phyloP scores from a whole-genome alignment of 2,113 vertebrate species.

The Entosphenus tridentatus region DNA sequence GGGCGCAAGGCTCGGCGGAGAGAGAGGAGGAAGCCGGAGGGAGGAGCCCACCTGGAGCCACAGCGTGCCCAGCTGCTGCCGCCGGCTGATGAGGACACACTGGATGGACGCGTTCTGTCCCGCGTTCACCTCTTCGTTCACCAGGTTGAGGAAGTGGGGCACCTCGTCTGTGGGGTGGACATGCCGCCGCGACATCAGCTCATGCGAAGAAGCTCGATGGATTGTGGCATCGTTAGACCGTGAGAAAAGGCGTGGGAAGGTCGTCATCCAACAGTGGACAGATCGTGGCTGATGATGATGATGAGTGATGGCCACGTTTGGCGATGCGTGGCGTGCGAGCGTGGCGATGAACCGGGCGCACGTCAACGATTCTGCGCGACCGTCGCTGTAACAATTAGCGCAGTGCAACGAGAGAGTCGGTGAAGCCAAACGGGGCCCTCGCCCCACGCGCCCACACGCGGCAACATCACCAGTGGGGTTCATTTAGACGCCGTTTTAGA shows the following conservation, averaged over 20 bases:
- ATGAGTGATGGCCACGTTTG: neutral
- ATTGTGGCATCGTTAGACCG: neutral
- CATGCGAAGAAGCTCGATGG: neutral
- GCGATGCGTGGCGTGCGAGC: neutral
- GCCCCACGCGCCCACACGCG: no score
- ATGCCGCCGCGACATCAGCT: neutral
- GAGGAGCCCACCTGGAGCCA: neutral
- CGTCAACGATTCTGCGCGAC: no score
- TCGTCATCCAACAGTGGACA: neutral
- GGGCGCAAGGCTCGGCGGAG: neutral
- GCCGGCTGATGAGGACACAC: neutral
- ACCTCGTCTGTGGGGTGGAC: neutral
- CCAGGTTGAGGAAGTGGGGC: neutral
- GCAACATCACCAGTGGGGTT: no score
- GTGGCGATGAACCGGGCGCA: no score
- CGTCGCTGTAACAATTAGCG: no score
- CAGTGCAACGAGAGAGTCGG: no score
- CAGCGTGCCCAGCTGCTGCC: neutral
- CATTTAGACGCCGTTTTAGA: no score
- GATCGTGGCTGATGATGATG: neutral
- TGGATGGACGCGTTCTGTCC: constrained; percentile 1
- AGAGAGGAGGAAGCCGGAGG: neutral
- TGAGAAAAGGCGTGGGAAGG: neutral
- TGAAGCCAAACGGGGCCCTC: no score
- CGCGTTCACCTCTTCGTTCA: constrained; percentile 2